Evolutionary conservation across 2,888 invertebrate species (phyloP).

Genomic region (Branchinecta sandiegonensis): DNA sequence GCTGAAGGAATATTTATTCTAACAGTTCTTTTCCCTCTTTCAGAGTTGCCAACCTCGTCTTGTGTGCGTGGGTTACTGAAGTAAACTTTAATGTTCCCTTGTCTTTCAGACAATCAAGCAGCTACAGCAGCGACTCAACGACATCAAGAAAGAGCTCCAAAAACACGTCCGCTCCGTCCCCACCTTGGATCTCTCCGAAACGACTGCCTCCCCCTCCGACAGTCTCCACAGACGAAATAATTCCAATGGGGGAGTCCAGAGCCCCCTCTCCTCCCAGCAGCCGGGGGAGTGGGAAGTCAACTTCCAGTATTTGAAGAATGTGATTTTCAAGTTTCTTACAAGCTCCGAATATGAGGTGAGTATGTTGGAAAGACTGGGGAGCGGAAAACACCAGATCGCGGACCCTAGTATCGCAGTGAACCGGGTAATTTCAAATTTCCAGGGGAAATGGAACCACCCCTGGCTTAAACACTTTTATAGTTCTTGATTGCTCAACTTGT

Average conservation of each 20-base stretch:
- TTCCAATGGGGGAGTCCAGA: conserved; percentile 33
- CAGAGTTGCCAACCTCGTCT: too few species aligned
- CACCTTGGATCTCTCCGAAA: conserved; percentile 19
- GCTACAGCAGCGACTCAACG: conserved; percentile 68
- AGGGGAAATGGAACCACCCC: too few species aligned
- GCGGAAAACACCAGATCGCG: too few species aligned
- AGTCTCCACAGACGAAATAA: too few species aligned
- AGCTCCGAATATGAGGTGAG: conserved; percentile 56
- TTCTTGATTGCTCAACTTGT: too few species aligned
- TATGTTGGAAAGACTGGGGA: not conserved
- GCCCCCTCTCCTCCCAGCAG: conserved; percentile 15
- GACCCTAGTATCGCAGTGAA: too few species aligned
- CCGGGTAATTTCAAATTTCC: too few species aligned
- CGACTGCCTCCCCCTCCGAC: conserved; percentile 18
- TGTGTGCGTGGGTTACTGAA: too few species aligned
- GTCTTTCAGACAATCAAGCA: conserved; percentile 61
- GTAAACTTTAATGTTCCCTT: not conserved
- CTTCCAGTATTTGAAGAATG: conserved; percentile 78
- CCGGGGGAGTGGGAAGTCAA: conserved; percentile 47
- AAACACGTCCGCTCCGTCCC: conserved; percentile 33
- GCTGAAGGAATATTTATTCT: too few species aligned
- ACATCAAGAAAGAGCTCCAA: conserved; percentile 82
- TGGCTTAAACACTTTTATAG: too few species aligned
- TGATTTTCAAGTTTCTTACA: conserved; percentile 79
- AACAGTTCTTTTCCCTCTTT: too few species aligned